Conservation (phyloP, 2,888 invertebrate genomes). For the Pedicia rivosa region DNA sequence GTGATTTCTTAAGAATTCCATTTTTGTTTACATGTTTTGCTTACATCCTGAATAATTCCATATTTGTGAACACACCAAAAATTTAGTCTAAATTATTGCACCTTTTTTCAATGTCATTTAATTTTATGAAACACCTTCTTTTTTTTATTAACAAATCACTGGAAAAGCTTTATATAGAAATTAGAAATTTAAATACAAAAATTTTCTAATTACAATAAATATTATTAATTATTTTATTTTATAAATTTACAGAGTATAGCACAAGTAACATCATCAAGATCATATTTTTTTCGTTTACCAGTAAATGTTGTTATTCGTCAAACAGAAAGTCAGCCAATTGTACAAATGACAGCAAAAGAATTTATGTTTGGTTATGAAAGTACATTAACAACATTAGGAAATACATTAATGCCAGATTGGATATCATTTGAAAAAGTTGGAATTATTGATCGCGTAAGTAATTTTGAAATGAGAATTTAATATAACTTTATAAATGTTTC, state of each 20-base stretch:
- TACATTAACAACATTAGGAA: constrained; percentile 66
- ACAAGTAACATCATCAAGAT: constrained; percentile 51
- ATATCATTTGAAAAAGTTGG: constrained; percentile 77
- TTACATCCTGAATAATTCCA: too few species aligned
- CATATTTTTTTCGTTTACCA: constrained; percentile 46
- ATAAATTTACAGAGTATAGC: constrained; percentile 54
- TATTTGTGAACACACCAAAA: too few species aligned
- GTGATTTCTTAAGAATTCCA: too few species aligned
- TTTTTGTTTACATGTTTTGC: too few species aligned
- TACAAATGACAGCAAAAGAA: constrained; percentile 66
- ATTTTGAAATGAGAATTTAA: neutral
- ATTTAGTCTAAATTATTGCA: too few species aligned
- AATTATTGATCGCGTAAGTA: constrained; percentile 67
- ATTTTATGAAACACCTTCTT: too few species aligned
- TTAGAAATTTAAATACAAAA: too few species aligned
- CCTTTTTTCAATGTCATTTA: too few species aligned
- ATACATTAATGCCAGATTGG: constrained; percentile 68
- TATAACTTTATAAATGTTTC: neutral
- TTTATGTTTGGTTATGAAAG: constrained; percentile 82
- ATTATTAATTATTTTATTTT: constrained; percentile 7
- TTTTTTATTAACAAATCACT: too few species aligned
- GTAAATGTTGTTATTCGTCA: constrained; percentile 53
- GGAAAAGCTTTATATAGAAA: too few species aligned
- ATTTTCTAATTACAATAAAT: neutral
- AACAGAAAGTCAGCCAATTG: constrained; percentile 52